phyloP scores from a whole-genome alignment of 2,113 vertebrate species.

The Collichthys lucidus region DNA sequence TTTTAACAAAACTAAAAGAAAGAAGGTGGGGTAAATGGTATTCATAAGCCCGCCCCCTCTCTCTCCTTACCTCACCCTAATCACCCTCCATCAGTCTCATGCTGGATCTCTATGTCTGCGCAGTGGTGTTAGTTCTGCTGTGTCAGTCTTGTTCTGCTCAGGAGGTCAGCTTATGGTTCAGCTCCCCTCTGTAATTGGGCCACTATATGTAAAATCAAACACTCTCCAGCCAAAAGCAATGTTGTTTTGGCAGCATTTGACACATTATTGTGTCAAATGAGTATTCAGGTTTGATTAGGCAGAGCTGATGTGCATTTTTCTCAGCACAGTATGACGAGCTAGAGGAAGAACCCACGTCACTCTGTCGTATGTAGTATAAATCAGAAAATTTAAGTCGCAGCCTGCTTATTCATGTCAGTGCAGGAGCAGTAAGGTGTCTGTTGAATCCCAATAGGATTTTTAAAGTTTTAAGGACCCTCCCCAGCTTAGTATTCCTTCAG shows the following conservation, averaged over 20 bases:
- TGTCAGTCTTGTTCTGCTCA: conserved; percentile 53
- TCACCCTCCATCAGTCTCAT: conserved; percentile 54
- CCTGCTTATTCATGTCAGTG: conserved; percentile 29
- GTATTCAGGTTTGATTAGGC: conserved; percentile 33
- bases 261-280: conserved; percentile 21
- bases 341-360: conserved; percentile 1
- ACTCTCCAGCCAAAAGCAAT: neutral
- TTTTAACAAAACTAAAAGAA: conserved; percentile 48
- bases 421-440: neutral
- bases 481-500: conserved; percentile 1
- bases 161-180: conserved; percentile 47
- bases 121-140: conserved; percentile 57
- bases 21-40: neutral
- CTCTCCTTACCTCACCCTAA: conserved; percentile 32
- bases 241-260: conserved; percentile 21
- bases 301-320: conserved; percentile 32
- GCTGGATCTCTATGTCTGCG: conserved; percentile 42
- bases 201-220: conserved; percentile 38
- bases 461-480: conserved; percentile 14
- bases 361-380: neutral
- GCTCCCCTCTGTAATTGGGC: conserved; percentile 50
- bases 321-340: neutral
- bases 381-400: conserved; percentile 20
- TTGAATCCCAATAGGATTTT: conserved; percentile 38
- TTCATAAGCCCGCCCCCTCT: conserved; percentile 13